phyloP scores from a whole-genome alignment of 2,113 vertebrate species.

The Corythoichthys intestinalis region DNA sequence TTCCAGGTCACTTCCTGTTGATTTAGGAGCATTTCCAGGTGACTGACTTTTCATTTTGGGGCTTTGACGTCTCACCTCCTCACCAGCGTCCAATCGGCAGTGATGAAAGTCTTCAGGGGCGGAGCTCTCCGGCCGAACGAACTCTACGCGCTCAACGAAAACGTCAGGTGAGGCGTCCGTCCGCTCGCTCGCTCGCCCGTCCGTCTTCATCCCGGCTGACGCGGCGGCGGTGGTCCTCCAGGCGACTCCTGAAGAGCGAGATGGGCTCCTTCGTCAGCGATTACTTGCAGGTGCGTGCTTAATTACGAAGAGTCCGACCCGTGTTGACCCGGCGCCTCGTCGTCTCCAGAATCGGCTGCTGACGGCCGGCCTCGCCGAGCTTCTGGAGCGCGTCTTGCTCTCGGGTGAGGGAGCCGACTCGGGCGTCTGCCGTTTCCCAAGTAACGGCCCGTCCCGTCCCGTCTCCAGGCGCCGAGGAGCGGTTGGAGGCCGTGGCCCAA shows the following conservation, averaged over 20 bases:
- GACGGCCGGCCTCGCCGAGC: slow-evolving; percentile 80
- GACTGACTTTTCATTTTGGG: no score
- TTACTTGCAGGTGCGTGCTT: slow-evolving; percentile 85
- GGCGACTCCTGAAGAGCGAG: slow-evolving; percentile 89
- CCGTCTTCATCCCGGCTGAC: slow-evolving; percentile 68
- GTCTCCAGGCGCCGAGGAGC: slow-evolving; percentile 73
- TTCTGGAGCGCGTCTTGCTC: slow-evolving; percentile 76
- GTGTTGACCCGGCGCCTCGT: background rate
- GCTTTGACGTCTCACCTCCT: no score
- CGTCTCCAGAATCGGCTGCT: slow-evolving; percentile 87
- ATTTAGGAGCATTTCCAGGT: no score
- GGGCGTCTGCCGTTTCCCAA: slow-evolving; percentile 5
- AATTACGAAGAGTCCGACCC: no score
- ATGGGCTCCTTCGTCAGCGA: slow-evolving; percentile 94
- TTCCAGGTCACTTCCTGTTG: no score
- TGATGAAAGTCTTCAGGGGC: slow-evolving; percentile 93
- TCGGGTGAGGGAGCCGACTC: background rate
- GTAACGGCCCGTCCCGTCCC: slow-evolving; percentile 11
- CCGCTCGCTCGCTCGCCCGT: no score
- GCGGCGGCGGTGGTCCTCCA: slow-evolving; percentile 83
- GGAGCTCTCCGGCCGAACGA: slow-evolving; percentile 84
- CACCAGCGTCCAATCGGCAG: slow-evolving; percentile 87
- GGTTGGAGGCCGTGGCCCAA: slow-evolving; percentile 79
- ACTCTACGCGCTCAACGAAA: slow-evolving; percentile 88
- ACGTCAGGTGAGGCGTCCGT: slow-evolving; percentile 79